These are phyloP conservation scores for Hirtodrosophila alboralis DNA, from an alignment of 2,888 invertebrate species.

Conservation along the genomic window DNA sequence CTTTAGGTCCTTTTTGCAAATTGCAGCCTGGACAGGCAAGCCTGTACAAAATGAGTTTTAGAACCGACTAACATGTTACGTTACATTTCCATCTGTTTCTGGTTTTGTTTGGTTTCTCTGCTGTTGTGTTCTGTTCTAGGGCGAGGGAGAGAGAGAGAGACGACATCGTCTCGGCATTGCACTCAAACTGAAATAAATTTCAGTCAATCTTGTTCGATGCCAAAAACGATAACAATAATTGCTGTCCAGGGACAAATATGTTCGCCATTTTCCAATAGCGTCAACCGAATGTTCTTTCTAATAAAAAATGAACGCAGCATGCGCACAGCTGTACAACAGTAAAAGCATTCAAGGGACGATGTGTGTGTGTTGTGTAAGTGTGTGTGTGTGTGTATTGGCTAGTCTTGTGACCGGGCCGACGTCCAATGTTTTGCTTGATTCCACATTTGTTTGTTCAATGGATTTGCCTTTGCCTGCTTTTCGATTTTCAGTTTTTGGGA, in stretches of 20 bases:
- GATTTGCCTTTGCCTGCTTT: slow-evolving; percentile 71
- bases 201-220: slow-evolving; percentile 76
- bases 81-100: slow-evolving; percentile 26
- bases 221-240: slow-evolving; percentile 80
- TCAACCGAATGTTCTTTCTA: slow-evolving; percentile 76
- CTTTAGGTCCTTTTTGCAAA: slow-evolving; percentile 14
- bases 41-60: slow-evolving; percentile 64
- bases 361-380: slow-evolving; percentile 7
- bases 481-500: slow-evolving; percentile 59
- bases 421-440: slow-evolving; percentile 74
- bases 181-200: slow-evolving; percentile 77
- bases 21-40: slow-evolving; percentile 61
- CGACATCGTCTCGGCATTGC: slow-evolving; percentile 45
- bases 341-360: slow-evolving; percentile 59
- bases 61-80: slow-evolving; percentile 41
- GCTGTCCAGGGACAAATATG: slow-evolving; percentile 80
- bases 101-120: slow-evolving; percentile 15
- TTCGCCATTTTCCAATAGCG: slow-evolving; percentile 80
- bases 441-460: slow-evolving; percentile 78
- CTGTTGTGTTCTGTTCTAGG: background rate
- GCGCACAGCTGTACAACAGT: slow-evolving; percentile 66
- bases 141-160: slow-evolving; percentile 12
- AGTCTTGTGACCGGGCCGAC: slow-evolving; percentile 27
- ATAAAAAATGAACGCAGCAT: slow-evolving; percentile 77
- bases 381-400: slow-evolving; percentile 14